These are phyloP conservation scores for Holothuria glaberrima DNA, from an alignment of 35 echinoderm and acorn worm species.

Conservation along the genomic window DNA sequence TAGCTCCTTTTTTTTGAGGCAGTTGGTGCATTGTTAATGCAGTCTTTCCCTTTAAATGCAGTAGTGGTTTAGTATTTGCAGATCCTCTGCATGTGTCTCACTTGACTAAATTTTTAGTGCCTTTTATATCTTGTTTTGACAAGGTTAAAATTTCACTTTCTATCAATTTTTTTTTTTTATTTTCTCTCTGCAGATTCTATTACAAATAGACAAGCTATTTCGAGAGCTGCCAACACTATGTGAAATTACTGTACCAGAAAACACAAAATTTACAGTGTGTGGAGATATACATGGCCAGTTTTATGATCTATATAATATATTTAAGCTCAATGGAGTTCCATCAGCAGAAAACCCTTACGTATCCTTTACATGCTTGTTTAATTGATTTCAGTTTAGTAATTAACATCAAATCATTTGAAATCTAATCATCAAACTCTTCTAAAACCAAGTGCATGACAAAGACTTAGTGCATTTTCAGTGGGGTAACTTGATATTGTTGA, in stretches of 20 bases:
- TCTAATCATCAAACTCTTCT: too few relatives aligned
- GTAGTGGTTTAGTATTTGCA: too few relatives aligned
- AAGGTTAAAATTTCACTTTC: not conserved
- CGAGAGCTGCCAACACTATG: constrained; percentile 85
- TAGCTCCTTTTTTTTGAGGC: too few relatives aligned
- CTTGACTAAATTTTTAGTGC: not conserved
- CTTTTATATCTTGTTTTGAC: not conserved
- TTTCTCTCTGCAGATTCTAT: constrained; percentile 77
- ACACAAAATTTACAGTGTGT: constrained; percentile 93
- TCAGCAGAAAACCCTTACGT: constrained; percentile 98
- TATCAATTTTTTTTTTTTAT: not conserved
- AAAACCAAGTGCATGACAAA: too few relatives aligned
- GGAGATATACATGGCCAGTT: constrained; percentile 97
- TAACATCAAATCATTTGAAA: too few relatives aligned
- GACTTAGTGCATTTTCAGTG: too few relatives aligned
- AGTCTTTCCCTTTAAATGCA: too few relatives aligned
- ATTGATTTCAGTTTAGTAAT: too few relatives aligned
- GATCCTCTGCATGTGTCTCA: not conserved
- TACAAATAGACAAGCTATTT: constrained; percentile 88
- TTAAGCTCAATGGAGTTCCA: constrained; percentile 92
- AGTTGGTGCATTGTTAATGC: too few relatives aligned
- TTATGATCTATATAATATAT: constrained; percentile 98
- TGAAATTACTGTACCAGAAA: constrained; percentile 97
- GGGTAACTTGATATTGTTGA: too few relatives aligned
- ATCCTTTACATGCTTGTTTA: constrained; percentile 77